A percentile compares a stretch with the other conserved stretches of the same genome.
Conservation (phyloP, 2,797 vertebrate genomes). For the Siniperca scherzeri region DNA sequence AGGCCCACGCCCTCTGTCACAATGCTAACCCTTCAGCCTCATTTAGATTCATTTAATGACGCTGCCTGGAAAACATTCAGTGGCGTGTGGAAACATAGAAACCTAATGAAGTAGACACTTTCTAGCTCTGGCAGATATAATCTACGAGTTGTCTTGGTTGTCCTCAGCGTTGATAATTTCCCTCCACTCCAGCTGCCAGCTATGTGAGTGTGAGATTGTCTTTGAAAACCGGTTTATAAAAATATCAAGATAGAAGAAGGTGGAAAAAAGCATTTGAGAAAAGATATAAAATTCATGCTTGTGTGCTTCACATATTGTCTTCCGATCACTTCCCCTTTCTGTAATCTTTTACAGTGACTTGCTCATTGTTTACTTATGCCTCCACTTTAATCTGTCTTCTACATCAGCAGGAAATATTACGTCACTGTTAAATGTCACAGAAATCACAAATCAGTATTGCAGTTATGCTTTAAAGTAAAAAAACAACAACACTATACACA, state of each 20-base stretch:
- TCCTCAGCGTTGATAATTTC: neutral
- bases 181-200: neutral
- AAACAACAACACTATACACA: neutral
- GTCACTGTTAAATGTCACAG: slow-evolving; percentile 1
- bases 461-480: neutral
- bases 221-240: neutral
- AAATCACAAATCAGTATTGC: neutral
- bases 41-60: slow-evolving; percentile 60
- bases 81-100: slow-evolving; percentile 47
- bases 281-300: neutral
- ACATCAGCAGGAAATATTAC: neutral
- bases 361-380: neutral
- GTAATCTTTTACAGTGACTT: neutral
- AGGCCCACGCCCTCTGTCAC: slow-evolving; percentile 71
- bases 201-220: neutral
- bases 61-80: slow-evolving; percentile 43
- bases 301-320: neutral
- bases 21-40: slow-evolving; percentile 67
- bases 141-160: slow-evolving; percentile 25
- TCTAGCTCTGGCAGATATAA: slow-evolving; percentile 33
- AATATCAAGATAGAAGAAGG: neutral
- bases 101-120: slow-evolving; percentile 35
- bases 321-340: neutral
- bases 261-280: neutral
- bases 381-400: neutral